A percentile compares a stretch with the other conserved stretches of the same genome.
These are phyloP conservation scores for Psylliodes chrysocephalus DNA, from an alignment of 2,888 invertebrate species.

Conservation along the genomic window DNA sequence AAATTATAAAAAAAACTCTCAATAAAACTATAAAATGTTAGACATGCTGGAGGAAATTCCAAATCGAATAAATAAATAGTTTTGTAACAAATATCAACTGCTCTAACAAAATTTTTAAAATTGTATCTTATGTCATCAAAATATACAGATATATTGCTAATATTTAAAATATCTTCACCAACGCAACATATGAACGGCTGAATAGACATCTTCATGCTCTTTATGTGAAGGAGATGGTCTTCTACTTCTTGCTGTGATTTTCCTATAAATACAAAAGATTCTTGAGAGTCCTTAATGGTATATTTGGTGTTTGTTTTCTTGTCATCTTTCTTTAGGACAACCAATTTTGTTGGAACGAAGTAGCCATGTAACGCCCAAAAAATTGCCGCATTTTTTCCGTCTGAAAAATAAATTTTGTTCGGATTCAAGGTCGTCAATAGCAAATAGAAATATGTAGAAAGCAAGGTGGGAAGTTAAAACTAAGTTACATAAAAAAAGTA, in stretches of 20 bases:
- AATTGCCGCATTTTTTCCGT: background rate
- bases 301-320: background rate
- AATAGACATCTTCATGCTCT: background rate
- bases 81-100: constrained; percentile 44
- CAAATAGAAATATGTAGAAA: too few relatives aligned
- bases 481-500: too few relatives aligned
- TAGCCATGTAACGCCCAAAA: background rate
- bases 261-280: constrained; percentile 3
- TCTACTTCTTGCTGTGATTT: constrained; percentile 3
- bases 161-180: background rate
- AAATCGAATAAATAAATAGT: constrained; percentile 15
- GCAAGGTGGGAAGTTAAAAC: too few relatives aligned
- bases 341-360: background rate
- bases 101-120: background rate
- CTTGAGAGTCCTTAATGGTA: background rate
- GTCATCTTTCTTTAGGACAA: too few relatives aligned
- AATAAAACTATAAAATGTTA: too few relatives aligned
- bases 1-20: too few relatives aligned
- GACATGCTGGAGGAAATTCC: constrained; percentile 6
- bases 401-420: too few relatives aligned
- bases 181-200: background rate
- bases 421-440: too few relatives aligned
- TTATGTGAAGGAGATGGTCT: background rate
- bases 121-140: background rate
- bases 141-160: background rate